phyloP scores from a whole-genome alignment of 1,140 invertebrate species.

The Eurosta solidaginis region DNA sequence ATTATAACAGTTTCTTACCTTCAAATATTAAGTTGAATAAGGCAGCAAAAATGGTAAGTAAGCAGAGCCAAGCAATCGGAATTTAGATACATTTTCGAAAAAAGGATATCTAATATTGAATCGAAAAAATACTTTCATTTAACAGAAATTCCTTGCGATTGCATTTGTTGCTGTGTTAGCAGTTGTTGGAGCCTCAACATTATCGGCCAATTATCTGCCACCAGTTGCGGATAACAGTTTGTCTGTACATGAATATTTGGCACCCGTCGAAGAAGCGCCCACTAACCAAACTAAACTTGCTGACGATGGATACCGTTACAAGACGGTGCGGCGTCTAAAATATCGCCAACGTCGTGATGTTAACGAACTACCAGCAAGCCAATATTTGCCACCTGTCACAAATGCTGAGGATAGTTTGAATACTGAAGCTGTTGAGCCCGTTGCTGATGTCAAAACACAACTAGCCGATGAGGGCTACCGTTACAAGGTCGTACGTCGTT shows the following conservation, averaged over 20 bases:
- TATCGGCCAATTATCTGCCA: slow-evolving; percentile 51
- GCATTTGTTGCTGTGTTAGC: slow-evolving; percentile 56
- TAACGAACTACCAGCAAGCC: slow-evolving; percentile 40
- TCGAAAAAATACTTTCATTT: background rate
- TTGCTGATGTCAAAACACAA: slow-evolving; percentile 32
- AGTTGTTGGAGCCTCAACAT: slow-evolving; percentile 52
- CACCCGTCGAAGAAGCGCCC: slow-evolving; percentile 40
- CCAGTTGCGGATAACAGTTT: slow-evolving; percentile 52
- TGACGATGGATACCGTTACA: slow-evolving; percentile 56
- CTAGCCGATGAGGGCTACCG: slow-evolving; percentile 48
- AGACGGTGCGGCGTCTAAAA: slow-evolving; percentile 49
- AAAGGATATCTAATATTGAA: background rate
- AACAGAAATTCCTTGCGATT: slow-evolving; percentile 56
- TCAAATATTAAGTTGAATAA: background rate
- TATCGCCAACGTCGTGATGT: slow-evolving; percentile 52
- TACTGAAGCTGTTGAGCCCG: slow-evolving; percentile 1
- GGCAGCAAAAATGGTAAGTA: slow-evolving; percentile 18
- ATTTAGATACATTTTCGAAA: no score
- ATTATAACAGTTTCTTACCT: slow-evolving; percentile 17
- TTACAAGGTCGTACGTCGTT: slow-evolving; percentile 53
- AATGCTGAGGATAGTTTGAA: slow-evolving; percentile 29
- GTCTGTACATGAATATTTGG: slow-evolving; percentile 37
- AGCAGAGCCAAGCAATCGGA: background rate
- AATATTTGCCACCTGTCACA: slow-evolving; percentile 45
- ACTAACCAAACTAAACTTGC: slow-evolving; percentile 43